phyloP scores from a whole-genome alignment of 2,113 vertebrate species.

The Prunella himalayana region DNA sequence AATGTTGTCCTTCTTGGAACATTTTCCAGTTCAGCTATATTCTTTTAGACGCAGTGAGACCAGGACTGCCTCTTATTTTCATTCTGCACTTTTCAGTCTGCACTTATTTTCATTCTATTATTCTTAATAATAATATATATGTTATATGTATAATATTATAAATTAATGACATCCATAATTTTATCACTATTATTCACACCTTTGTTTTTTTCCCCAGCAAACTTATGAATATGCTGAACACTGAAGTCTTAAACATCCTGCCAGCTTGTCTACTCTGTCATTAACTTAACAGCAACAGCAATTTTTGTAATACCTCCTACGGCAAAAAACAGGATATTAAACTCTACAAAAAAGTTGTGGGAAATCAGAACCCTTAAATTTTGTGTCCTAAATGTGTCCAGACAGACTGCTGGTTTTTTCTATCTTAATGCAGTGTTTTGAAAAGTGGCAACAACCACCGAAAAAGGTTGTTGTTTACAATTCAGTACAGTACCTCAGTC shows the following conservation, averaged over 20 bases:
- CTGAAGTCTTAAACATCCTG: not conserved
- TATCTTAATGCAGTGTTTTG: not conserved
- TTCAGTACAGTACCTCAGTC: not conserved
- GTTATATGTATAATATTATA: not conserved
- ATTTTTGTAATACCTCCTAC: not conserved
- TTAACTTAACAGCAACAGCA: not conserved
- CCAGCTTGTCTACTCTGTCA: not conserved
- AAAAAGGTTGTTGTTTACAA: not conserved
- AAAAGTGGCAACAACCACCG: not conserved
- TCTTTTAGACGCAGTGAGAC: not conserved
- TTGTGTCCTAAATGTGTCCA: not conserved
- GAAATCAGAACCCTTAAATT: not conserved
- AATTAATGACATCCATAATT: not conserved
- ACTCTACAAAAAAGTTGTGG: not conserved
- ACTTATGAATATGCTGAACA: not conserved
- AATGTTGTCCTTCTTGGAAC: not conserved
- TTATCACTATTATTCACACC: not conserved
- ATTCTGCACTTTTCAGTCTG: not conserved
- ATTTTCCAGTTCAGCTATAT: not conserved
- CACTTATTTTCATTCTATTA: not conserved
- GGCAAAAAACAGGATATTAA: not conserved
- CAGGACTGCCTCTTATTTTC: not conserved
- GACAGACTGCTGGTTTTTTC: not conserved
- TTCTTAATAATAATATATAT: not conserved
- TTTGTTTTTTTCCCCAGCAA: not conserved